A percentile compares a stretch with the other conserved stretches of the same genome.
Conservation (phyloP, 2,113 vertebrate species). For the Ivindomyrus marchei region DNA sequence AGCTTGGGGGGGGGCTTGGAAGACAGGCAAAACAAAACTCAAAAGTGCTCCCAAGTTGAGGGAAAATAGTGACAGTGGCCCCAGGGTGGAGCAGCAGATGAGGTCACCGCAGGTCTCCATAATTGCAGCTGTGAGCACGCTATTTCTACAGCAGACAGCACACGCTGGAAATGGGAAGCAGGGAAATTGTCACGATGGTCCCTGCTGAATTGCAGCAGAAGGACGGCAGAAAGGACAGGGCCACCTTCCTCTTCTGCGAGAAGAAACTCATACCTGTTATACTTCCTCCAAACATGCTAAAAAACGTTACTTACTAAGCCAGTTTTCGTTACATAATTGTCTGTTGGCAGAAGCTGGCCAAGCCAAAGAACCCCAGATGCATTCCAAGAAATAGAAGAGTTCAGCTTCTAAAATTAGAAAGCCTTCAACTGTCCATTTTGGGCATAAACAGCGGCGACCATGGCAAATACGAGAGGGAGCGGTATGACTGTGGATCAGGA, state of each 20-base stretch:
- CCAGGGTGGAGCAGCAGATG: neutral
- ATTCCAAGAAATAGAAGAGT: neutral
- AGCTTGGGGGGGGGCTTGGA: neutral
- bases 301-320: neutral
- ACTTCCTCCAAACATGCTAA: neutral
- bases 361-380: neutral
- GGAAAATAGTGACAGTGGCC: neutral
- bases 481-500: conserved; percentile 33
- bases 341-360: neutral
- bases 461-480: neutral
- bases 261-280: neutral
- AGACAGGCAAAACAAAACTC: neutral
- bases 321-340: neutral
- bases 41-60: neutral
- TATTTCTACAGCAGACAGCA: conserved; percentile 1
- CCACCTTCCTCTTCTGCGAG: neutral
- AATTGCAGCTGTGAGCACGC: neutral
- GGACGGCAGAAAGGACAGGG: neutral
- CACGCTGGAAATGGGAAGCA: neutral
- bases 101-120: neutral
- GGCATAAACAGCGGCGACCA: neutral
- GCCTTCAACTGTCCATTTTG: neutral
- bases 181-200: neutral
- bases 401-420: neutral
- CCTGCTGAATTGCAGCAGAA: no score